These are phyloP conservation scores for Mycalesis mineus DNA, from an alignment of 2,888 invertebrate genomes.

Conservation along the genomic window DNA sequence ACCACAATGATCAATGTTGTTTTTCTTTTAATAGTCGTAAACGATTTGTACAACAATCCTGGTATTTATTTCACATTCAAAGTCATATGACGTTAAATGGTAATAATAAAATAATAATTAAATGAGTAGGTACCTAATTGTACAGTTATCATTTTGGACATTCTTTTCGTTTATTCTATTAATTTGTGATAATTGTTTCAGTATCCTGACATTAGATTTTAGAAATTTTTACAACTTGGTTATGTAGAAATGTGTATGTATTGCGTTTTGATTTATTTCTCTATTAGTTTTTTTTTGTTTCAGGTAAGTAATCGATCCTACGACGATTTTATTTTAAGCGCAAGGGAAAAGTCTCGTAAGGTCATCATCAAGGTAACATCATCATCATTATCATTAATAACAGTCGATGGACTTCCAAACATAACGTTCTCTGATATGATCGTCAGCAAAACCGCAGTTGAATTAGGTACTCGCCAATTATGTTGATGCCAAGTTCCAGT, in stretches of 20 bases:
- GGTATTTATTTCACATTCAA: conserved; percentile 35
- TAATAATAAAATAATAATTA: no score
- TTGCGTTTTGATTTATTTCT: background rate
- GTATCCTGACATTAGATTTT: background rate
- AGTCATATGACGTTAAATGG: conserved; percentile 20
- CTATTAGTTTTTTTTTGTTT: conserved; percentile 11
- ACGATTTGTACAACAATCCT: conserved; percentile 54
- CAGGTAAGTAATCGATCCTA: conserved; percentile 13
- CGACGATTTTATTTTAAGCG: no score
- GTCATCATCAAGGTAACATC: no score
- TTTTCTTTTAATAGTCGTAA: conserved; percentile 64
- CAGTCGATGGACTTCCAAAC: no score
- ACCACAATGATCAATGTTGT: conserved; percentile 68
- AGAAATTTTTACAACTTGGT: background rate
- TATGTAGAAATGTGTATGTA: background rate
- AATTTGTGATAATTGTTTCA: background rate
- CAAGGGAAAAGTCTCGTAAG: no score
- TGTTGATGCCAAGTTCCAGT: no score
- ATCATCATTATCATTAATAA: no score
- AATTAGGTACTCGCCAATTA: no score
- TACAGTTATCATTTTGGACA: background rate
- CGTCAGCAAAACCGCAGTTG: no score
- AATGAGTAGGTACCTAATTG: no score
- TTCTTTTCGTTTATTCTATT: background rate
- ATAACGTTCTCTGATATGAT: no score